Conservation (phyloP, 2,113 vertebrate species). For the Sclerurus mexicanus region DNA sequence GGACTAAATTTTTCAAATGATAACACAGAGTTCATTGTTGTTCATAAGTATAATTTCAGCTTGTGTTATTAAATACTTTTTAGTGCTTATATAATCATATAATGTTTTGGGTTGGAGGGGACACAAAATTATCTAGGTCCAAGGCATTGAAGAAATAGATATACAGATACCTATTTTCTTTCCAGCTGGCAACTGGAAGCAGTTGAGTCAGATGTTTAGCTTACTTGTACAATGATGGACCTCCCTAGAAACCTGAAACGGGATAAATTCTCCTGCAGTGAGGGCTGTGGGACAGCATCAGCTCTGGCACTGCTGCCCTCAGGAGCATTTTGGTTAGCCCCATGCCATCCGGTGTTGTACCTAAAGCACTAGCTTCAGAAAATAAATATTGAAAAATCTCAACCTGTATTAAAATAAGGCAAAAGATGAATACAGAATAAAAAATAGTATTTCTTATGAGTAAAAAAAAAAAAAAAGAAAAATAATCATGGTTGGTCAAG, state of each 20-base stretch:
- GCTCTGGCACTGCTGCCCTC: background rate
- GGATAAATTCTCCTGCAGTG: background rate
- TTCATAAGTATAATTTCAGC: background rate
- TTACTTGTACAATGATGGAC: background rate
- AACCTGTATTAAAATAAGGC: background rate
- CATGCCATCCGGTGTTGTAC: accelerated
- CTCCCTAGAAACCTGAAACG: background rate
- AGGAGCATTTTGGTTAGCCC: background rate
- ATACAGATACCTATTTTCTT: background rate
- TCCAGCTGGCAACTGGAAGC: background rate
- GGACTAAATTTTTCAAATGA: background rate
- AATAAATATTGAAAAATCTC: background rate
- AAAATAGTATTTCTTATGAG: background rate
- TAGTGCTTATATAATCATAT: background rate
- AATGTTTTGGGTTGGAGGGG: background rate
- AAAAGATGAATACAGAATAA: background rate
- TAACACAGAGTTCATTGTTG: background rate
- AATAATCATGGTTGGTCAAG: accelerated
- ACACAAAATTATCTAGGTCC: background rate
- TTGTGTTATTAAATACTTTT: background rate
- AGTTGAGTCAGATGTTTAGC: background rate
- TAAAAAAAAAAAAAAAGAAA: background rate
- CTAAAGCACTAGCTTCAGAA: background rate
- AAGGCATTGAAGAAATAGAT: background rate
- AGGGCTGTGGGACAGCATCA: background rate